phyloP scores from a whole-genome alignment of 2,888 invertebrate species.

The Tanytarsus gracilentus region DNA sequence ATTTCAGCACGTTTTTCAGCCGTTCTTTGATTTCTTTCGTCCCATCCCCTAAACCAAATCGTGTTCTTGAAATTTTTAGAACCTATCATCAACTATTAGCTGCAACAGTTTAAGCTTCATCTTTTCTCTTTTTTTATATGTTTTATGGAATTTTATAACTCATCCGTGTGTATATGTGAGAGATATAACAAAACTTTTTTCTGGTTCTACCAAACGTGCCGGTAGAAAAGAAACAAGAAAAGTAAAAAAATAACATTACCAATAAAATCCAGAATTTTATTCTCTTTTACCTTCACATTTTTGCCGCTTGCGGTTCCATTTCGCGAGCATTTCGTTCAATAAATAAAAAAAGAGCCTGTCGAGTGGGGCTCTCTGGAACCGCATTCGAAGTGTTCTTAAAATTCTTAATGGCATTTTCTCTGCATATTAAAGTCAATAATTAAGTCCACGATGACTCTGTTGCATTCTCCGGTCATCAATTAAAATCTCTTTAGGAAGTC shows the following conservation, averaged over 20 bases:
- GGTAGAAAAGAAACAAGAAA: too few species aligned
- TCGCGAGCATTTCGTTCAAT: background rate
- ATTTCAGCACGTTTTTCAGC: too few species aligned
- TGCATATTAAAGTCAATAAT: background rate
- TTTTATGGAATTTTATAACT: too few species aligned
- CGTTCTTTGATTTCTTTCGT: too few species aligned
- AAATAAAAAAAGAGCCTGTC: background rate
- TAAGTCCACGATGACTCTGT: background rate
- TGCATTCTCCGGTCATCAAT: too few species aligned
- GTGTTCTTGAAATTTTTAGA: too few species aligned
- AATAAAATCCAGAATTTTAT: background rate
- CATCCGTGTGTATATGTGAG: background rate
- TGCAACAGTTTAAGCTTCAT: background rate
- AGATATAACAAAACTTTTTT: background rate
- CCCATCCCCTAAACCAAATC: too few species aligned
- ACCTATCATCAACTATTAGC: too few species aligned
- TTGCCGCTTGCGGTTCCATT: background rate
- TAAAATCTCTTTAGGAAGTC: too few species aligned
- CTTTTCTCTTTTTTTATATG: background rate
- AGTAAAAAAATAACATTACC: background rate
- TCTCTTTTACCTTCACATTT: background rate
- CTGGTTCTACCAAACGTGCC: background rate
- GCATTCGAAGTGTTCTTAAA: too few species aligned
- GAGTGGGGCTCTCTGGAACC: too few species aligned
- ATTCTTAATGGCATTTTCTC: background rate